Percentiles rank a stretch among this genome's conserved stretches.
phyloP scores from a whole-genome alignment of 2,888 invertebrate species.

The Arge pagana region DNA sequence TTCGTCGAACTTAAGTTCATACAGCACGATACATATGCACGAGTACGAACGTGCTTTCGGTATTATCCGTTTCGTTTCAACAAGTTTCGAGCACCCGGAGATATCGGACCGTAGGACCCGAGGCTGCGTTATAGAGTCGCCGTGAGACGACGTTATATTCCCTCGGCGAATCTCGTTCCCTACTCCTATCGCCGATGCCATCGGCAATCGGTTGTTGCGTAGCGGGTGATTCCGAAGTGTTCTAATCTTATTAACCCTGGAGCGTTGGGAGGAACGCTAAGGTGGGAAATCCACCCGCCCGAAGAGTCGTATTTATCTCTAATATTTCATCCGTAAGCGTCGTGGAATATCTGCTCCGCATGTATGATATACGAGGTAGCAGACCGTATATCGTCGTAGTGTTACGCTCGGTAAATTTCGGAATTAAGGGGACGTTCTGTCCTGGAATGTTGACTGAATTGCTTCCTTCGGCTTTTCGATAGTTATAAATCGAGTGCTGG shows the following conservation, averaged over 20 bases:
- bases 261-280: constrained; percentile 13
- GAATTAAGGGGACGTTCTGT: too few species aligned
- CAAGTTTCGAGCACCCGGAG: not conserved
- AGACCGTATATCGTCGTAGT: too few species aligned
- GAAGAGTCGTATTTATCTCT: constrained; percentile 7
- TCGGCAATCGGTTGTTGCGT: constrained; percentile 18
- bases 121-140: constrained; percentile 9
- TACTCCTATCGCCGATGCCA: constrained; percentile 16
- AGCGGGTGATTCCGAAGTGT: constrained; percentile 16
- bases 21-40: too few species aligned
- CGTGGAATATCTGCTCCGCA: too few species aligned
- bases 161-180: constrained; percentile 17
- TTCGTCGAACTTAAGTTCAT: too few species aligned
- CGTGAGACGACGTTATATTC: constrained; percentile 8
- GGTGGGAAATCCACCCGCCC: constrained; percentile 1
- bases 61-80: not conserved
- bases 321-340: constrained; percentile 11
- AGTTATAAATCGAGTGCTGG: too few species aligned
- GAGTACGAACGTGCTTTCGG: too few species aligned
- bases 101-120: not conserved
- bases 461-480: too few species aligned
- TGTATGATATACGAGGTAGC: too few species aligned
- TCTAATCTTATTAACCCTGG: constrained; percentile 19
- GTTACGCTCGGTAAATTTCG: too few species aligned
- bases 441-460: too few species aligned